A percentile compares a stretch with the other conserved stretches of the same genome.
These are phyloP conservation scores for Candidula unifasciata DNA, from an alignment of 2,888 invertebrate genomes.

Conservation along the genomic window DNA sequence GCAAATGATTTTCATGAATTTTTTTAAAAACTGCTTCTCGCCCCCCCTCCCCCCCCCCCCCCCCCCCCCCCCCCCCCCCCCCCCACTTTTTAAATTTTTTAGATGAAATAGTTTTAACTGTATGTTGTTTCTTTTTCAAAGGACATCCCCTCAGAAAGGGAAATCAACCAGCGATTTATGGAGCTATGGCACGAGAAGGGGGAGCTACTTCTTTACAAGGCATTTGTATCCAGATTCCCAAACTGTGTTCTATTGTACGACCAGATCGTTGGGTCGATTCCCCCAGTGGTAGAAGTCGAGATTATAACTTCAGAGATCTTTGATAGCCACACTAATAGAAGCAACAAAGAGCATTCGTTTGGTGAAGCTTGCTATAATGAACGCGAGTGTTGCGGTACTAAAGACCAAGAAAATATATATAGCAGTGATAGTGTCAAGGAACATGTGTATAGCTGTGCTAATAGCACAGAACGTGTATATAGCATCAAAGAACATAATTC, in stretches of 20 bases:
- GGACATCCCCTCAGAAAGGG: background rate
- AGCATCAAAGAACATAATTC: no score
- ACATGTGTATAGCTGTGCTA: background rate
- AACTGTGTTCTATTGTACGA: slow-evolving; percentile 67
- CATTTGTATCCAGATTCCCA: slow-evolving; percentile 74
- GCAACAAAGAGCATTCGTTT: background rate
- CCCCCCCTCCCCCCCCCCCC: no score
- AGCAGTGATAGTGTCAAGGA: background rate
- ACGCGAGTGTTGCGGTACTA: background rate
- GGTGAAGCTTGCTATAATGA: background rate
- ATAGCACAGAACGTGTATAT: no score
- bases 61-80: no score
- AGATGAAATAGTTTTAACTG: no score
- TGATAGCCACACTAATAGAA: background rate
- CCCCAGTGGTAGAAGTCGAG: slow-evolving; percentile 63
- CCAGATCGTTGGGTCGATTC: slow-evolving; percentile 56
- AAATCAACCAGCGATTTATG: slow-evolving; percentile 18
- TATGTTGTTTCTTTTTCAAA: background rate
- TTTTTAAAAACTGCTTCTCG: no score
- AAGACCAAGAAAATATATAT: background rate
- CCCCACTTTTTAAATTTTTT: no score
- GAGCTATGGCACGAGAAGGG: slow-evolving; percentile 39
- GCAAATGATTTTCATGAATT: no score
- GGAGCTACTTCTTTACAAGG: slow-evolving; percentile 60
- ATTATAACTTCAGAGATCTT: slow-evolving; percentile 34